phyloP scores from a whole-genome alignment of 2,888 invertebrate species.

The Alentia gelatinosa region DNA sequence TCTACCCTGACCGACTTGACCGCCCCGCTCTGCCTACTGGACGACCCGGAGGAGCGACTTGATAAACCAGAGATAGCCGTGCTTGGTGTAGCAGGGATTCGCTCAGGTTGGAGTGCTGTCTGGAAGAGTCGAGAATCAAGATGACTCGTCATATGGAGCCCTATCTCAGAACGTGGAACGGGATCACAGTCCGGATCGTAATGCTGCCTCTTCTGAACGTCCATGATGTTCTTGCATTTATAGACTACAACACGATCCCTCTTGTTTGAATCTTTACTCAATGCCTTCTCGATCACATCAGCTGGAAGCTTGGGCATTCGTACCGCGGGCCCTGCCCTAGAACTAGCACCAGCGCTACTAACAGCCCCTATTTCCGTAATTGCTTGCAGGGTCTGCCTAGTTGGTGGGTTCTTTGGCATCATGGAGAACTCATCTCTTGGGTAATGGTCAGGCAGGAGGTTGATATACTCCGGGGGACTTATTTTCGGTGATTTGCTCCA shows the following conservation, averaged over 20 bases:
- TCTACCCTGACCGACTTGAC: neutral
- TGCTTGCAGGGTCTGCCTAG: neutral
- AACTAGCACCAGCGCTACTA: neutral
- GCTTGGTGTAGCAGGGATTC: conserved; percentile 10
- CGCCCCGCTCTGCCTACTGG: neutral
- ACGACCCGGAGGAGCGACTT: neutral
- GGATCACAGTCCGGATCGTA: conserved; percentile 67
- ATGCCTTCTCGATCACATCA: conserved; percentile 69
- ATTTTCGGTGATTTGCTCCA: conserved; percentile 75
- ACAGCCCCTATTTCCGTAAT: neutral
- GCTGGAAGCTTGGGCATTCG: conserved; percentile 71
- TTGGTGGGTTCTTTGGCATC: conserved; percentile 68
- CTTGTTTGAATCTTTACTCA: conserved; percentile 58
- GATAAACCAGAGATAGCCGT: conserved; percentile 2
- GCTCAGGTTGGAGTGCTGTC: conserved; percentile 29
- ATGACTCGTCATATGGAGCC: conserved; percentile 67
- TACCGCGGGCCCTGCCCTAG: conserved; percentile 43
- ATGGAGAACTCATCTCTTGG: conserved; percentile 78
- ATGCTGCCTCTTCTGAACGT: conserved; percentile 75
- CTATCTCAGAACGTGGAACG: conserved; percentile 70
- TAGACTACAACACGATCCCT: conserved; percentile 73
- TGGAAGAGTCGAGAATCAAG: conserved; percentile 57
- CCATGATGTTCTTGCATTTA: conserved; percentile 75
- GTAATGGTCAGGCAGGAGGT: conserved; percentile 75
- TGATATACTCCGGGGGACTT: conserved; percentile 69